Evolutionary conservation across 2,113 vertebrate genomes (phyloP), one percentile per base, ranked within the genome.

Genomic region (Physeter macrocephalus): DNA sequence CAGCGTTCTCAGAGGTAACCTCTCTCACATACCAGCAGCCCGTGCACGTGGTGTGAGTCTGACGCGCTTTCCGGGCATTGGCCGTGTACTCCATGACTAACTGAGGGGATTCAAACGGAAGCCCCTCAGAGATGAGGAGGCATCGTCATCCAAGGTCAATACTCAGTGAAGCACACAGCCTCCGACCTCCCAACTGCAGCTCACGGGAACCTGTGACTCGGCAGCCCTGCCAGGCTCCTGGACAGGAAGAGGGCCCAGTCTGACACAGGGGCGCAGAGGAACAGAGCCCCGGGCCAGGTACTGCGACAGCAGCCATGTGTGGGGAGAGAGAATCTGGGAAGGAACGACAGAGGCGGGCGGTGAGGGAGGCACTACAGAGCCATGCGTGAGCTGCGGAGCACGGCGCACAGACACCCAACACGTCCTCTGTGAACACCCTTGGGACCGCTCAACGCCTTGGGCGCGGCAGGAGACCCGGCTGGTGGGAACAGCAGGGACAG

Each of bases 201-300:
- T 59, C 23, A 39, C 0, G 1, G 23, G 54, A 57, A 18, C 7
- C n/a, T 5, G 1, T 3, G 54, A 15, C n/a, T 39, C 2, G 0
- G 78, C 25, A 27, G 34, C 66, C 66, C 34, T 8, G 66, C 66
- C 80, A 43, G 46, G 12, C 12, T 0, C 12, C 46, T 49, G 46
- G 59, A 29, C 4, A 25, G 67, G 49, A n/a, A 75, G 39, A 62
- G 49, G 66, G 25, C 6, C n/a, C 7, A 11, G 66, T 71, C 23
- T 21, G 3, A 34, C 8, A 59, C 29, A 88, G 54, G 39, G 66
- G 34, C 13, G 8, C 49, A 3, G 13, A 29, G 23, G 66, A 13
- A 49, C 57, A 62, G 57, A 43, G 39, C 29, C 29, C 71, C 4
- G 4, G 29, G 77, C 43, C 11, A 80, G 34, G 34, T 12, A 23